Evolutionary conservation across 2,797 vertebrate genomes (phyloP).

Genomic region (Cyprinodon diabolis): DNA sequence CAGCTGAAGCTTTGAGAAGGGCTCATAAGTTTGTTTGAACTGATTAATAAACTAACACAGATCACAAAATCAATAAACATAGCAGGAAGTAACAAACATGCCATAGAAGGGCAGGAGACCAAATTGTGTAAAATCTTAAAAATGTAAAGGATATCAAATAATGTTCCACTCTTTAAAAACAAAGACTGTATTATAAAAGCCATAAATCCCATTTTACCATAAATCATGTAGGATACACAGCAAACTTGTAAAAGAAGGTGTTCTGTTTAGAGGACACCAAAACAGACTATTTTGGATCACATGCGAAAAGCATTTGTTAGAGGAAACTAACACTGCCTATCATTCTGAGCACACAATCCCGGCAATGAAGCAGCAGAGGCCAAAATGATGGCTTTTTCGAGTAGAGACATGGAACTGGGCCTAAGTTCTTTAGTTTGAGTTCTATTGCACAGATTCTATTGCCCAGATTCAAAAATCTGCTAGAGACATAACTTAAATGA

Average conservation of each 20-base stretch:
- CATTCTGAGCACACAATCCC: background rate
- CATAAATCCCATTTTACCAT: background rate
- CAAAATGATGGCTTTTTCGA: background rate
- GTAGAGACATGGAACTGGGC: background rate
- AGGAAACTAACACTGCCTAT: background rate
- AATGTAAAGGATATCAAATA: too few species aligned
- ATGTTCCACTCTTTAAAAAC: too few species aligned
- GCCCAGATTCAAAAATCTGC: too few species aligned
- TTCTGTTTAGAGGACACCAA: background rate
- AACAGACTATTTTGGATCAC: background rate
- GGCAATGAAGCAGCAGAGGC: background rate
- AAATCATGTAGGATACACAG: background rate
- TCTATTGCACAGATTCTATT: background rate
- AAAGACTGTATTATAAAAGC: too few species aligned
- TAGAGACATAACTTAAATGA: background rate
- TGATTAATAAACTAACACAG: background rate
- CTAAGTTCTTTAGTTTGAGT: background rate
- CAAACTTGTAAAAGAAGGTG: background rate
- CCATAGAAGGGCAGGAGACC: too few species aligned
- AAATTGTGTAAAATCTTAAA: too few species aligned
- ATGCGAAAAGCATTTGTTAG: background rate
- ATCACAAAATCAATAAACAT: background rate
- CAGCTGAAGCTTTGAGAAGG: background rate
- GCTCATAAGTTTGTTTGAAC: background rate
- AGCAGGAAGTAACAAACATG: background rate